Conservation (phyloP, 2,113 vertebrate genomes). For the Nothoprocta pentlandii region DNA sequence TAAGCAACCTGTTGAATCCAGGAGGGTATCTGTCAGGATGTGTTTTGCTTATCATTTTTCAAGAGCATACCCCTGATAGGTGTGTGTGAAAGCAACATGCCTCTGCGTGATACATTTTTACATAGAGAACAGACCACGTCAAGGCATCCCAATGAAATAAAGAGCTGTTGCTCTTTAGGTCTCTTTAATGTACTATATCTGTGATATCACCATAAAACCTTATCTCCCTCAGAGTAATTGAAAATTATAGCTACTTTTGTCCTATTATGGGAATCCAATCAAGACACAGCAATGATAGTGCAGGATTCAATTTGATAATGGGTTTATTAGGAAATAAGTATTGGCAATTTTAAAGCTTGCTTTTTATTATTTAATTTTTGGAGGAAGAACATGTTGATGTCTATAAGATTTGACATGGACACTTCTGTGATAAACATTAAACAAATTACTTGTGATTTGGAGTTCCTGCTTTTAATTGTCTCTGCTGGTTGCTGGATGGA, state of each 20-base stretch:
- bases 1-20: not conserved
- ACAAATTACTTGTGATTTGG: not conserved
- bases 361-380: not conserved
- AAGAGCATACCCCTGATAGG: not conserved
- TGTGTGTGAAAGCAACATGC: not conserved
- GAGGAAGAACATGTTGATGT: not conserved
- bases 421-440: not conserved
- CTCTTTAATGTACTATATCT: not conserved
- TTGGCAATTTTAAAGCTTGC: not conserved
- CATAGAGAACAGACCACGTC: not conserved
- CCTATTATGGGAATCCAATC: not conserved
- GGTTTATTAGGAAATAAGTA: not conserved
- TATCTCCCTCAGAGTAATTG: not conserved
- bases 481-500: not conserved
- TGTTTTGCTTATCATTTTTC: not conserved
- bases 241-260: constrained; percentile 12
- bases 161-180: not conserved
- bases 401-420: not conserved
- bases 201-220: not conserved
- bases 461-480: not conserved
- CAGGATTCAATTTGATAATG: not conserved
- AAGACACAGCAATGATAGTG: not conserved
- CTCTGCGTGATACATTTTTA: not conserved
- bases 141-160: not conserved
- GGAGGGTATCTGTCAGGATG: not conserved